Conservation (phyloP, 1,140 invertebrate species). For the Drosophila funebris region DNA sequence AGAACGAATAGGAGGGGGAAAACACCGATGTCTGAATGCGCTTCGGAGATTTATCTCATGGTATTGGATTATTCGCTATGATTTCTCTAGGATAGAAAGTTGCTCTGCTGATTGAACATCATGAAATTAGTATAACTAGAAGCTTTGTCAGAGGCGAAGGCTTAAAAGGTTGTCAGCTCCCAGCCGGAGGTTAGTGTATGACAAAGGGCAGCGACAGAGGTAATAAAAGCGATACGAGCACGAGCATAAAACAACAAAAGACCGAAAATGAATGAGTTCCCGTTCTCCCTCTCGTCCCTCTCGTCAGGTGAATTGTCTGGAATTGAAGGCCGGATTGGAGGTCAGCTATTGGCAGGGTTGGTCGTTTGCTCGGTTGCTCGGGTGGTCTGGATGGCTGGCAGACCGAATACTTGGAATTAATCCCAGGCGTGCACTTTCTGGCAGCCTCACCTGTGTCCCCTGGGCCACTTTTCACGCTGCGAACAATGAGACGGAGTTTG, state of each 20-base stretch:
- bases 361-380: background rate
- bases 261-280: conserved; percentile 59
- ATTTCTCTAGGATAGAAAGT: background rate
- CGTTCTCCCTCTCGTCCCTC: conserved; percentile 1
- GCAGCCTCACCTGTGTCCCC: conserved; percentile 19
- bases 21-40: background rate
- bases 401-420: conserved; percentile 53
- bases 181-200: conserved; percentile 21
- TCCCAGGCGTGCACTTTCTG: conserved; percentile 68
- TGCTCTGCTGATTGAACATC: conserved; percentile 4
- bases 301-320: conserved; percentile 21
- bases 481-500: conserved; percentile 28
- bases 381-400: background rate
- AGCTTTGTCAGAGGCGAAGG: background rate
- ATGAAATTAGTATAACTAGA: background rate
- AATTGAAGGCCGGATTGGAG: conserved; percentile 14
- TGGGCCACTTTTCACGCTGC: conserved; percentile 4
- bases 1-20: background rate
- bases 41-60: background rate
- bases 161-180: background rate
- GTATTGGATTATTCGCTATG: too few relatives aligned
- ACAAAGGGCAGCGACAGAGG: conserved; percentile 56
- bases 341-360: background rate
- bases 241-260: conserved; percentile 63
- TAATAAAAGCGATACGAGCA: conserved; percentile 57